Evolutionary conservation across 2,797 vertebrate genomes (phyloP).

Genomic region (Crocodylus rhombifer): DNA sequence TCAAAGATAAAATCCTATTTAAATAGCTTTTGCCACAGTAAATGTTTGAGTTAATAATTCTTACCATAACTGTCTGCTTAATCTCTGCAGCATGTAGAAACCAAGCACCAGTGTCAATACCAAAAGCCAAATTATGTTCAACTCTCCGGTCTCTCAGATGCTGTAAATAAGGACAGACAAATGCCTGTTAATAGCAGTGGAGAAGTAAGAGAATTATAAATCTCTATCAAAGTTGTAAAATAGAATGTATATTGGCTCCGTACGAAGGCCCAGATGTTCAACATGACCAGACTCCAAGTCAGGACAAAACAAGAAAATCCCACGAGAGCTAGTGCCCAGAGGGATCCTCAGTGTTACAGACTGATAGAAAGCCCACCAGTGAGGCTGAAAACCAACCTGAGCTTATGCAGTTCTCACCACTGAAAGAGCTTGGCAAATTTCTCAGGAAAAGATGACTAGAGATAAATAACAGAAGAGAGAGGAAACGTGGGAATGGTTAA

Average conservation of each 20-base stretch:
- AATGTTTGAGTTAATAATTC: neutral
- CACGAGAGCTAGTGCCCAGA: neutral
- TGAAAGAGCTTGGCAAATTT: neutral
- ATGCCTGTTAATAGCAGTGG: neutral
- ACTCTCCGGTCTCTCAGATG: neutral
- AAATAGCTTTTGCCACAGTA: neutral
- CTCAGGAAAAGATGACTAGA: neutral
- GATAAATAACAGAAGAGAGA: neutral
- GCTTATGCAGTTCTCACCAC: too few relatives aligned
- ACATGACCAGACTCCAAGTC: neutral
- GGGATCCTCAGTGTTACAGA: neutral
- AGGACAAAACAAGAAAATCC: neutral
- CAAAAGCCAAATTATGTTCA: neutral
- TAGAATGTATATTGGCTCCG: fast-evolving
- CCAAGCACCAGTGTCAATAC: neutral
- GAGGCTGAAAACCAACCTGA: neutral
- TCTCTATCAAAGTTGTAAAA: neutral
- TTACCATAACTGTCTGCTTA: neutral
- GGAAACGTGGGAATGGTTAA: neutral
- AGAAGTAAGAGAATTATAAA: neutral
- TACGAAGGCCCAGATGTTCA: neutral
- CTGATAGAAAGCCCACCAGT: neutral
- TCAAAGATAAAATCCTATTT: neutral
- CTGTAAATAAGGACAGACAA: neutral
- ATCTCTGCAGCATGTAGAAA: neutral